Conservation (phyloP, 2,113 vertebrate species). For the Myrmecophaga tridactyla region DNA sequence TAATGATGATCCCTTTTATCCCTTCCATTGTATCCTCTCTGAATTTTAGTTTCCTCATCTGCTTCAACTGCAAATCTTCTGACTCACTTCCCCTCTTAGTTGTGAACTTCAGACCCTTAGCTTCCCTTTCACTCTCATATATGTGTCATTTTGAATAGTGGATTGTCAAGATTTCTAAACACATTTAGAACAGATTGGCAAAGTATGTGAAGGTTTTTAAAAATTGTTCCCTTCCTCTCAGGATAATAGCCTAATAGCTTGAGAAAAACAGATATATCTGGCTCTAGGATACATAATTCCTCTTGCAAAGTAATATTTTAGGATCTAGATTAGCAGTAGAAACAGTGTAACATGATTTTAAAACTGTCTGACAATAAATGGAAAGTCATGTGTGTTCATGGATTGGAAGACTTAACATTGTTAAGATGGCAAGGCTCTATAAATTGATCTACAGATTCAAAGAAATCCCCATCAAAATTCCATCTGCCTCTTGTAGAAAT, state of each 20-base stretch:
- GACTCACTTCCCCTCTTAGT: too few species aligned
- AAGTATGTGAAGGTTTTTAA: not conserved
- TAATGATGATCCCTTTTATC: not conserved
- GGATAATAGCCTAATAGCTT: not conserved
- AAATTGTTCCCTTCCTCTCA: not conserved
- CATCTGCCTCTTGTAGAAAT: too few species aligned
- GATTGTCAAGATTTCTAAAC: not conserved
- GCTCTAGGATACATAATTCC: not conserved
- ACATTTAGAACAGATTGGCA: not conserved
- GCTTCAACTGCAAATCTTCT: too few species aligned
- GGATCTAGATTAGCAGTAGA: not conserved
- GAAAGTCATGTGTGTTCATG: too few species aligned
- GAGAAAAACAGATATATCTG: not conserved
- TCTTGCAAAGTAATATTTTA: not conserved
- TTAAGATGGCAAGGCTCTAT: too few species aligned
- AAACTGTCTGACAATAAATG: not conserved
- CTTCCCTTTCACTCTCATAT: too few species aligned
- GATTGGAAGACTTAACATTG: too few species aligned
- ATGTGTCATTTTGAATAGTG: not conserved
- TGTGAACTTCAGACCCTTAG: too few species aligned
- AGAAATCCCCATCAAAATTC: too few species aligned
- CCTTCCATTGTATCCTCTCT: not conserved
- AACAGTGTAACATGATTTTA: not conserved
- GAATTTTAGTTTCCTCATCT: conserved; percentile 25
- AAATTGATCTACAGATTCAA: too few species aligned